Evolutionary conservation across 2,888 invertebrate species (phyloP).

Genomic region (Archips xylosteana): DNA sequence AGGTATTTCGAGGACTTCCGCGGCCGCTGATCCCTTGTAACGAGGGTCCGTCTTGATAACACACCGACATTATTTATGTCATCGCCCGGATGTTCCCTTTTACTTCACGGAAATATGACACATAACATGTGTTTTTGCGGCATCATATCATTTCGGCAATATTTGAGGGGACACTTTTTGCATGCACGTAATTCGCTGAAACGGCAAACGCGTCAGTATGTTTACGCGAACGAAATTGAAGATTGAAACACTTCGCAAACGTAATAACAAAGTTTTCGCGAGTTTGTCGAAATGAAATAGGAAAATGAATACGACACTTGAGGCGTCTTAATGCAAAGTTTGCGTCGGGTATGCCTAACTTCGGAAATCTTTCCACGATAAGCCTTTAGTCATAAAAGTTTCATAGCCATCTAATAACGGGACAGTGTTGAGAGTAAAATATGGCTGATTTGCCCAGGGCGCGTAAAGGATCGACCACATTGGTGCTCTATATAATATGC

Average conservation of each 20-base stretch:
- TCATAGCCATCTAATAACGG: conserved; percentile 30
- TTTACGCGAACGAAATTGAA: conserved; percentile 27
- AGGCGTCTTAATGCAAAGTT: conserved; percentile 34
- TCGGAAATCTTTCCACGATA: conserved; percentile 37
- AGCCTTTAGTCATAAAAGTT: conserved; percentile 36
- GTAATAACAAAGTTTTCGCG: conserved; percentile 36
- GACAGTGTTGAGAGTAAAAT: conserved; percentile 30
- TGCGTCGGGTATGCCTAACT: conserved; percentile 19
- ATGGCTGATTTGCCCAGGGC: conserved; percentile 30
- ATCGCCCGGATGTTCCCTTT: conserved; percentile 35
- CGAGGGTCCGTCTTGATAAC: not conserved
- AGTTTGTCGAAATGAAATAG: conserved; percentile 34
- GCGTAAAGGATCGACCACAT: conserved; percentile 39
- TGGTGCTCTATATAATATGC: too few relatives aligned
- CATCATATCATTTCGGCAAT: conserved; percentile 23
- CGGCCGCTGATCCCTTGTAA: conserved; percentile 15
- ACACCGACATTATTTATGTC: conserved; percentile 41
- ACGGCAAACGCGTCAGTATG: conserved; percentile 4
- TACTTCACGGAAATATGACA: conserved; percentile 32
- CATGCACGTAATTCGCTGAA: conserved; percentile 27
- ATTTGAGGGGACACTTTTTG: conserved; percentile 14
- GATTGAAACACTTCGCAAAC: conserved; percentile 30
- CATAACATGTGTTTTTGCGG: conserved; percentile 37
- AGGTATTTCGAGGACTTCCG: not conserved
- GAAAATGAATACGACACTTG: conserved; percentile 35